phyloP scores from a whole-genome alignment of 64 coral and sea anemone species.

The Cladopsammia gracilis region DNA sequence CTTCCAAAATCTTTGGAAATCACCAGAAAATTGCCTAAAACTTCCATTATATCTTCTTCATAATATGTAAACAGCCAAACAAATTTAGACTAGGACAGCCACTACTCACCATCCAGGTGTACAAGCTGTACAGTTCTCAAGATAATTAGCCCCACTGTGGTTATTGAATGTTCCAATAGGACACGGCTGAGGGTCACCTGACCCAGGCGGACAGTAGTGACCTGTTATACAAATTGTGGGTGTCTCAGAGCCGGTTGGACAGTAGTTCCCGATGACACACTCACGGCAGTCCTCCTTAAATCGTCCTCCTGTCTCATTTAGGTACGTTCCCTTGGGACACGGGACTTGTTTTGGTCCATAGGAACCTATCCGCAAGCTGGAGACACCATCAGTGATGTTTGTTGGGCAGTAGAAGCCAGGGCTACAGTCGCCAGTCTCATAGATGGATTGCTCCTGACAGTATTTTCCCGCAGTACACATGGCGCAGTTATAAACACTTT shows the following conservation, averaged over 20 bases:
- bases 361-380: conserved; percentile 83
- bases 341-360: conserved; percentile 91
- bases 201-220: conserved; percentile 92
- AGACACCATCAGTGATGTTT: conserved; percentile 97
- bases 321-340: conserved; percentile 88
- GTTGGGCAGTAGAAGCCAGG: conserved; percentile 95
- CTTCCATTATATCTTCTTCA: too few relatives aligned
- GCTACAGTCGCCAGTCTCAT: conserved; percentile 72
- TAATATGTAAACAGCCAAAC: not conserved
- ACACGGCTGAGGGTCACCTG: conserved; percentile 95
- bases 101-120: conserved; percentile 95
- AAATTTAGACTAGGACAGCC: not conserved
- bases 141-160: conserved; percentile 65
- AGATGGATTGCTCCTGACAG: conserved; percentile 77
- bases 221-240: conserved; percentile 85
- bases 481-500: conserved; percentile 69
- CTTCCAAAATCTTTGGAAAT: too few relatives aligned
- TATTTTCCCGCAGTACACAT: conserved; percentile 95
- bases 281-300: conserved; percentile 76
- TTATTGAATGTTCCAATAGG: conserved; percentile 92
- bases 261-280: conserved; percentile 83
- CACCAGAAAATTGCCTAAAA: too few relatives aligned
- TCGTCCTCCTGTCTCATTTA: conserved; percentile 74
- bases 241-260: conserved; percentile 79
- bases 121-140: conserved; percentile 94